phyloP scores from a whole-genome alignment of 2,113 vertebrate genomes.

The Diadophis punctatus region DNA sequence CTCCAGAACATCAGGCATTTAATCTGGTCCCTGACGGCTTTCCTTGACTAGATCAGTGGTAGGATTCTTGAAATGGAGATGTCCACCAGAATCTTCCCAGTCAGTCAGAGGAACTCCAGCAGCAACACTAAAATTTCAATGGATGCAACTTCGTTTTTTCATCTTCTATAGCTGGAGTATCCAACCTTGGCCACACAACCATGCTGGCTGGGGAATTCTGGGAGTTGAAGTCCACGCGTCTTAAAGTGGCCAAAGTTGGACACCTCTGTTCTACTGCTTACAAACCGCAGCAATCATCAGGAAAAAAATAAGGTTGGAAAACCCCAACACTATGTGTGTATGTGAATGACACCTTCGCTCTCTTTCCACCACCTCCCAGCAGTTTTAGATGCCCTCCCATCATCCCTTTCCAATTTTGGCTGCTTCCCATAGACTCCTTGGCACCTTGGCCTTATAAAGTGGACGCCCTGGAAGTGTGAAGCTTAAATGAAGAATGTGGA shows the following conservation, averaged over 20 bases:
- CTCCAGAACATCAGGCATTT: background rate
- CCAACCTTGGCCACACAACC: no score
- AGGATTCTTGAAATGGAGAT: background rate
- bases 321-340: background rate
- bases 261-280: background rate
- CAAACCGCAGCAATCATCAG: no score
- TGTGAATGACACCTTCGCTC: background rate
- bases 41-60: background rate
- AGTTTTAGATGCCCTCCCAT: background rate
- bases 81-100: background rate
- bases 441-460: conserved; percentile 47
- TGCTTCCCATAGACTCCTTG: conserved; percentile 36
- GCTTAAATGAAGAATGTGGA: conserved; percentile 1
- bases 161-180: no score
- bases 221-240: no score
- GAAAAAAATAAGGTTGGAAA: background rate
- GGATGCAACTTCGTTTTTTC: background rate
- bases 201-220: background rate
- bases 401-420: conserved; percentile 25
- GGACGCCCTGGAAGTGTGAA: conserved; percentile 23
- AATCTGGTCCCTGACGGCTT: background rate
- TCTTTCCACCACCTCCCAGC: background rate
- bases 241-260: background rate
- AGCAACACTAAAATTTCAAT: background rate
- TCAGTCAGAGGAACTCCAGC: no score